Base-by-base conservation (phyloP, 2,113 vertebrate species). In the Neoarius graeffei region DNA sequence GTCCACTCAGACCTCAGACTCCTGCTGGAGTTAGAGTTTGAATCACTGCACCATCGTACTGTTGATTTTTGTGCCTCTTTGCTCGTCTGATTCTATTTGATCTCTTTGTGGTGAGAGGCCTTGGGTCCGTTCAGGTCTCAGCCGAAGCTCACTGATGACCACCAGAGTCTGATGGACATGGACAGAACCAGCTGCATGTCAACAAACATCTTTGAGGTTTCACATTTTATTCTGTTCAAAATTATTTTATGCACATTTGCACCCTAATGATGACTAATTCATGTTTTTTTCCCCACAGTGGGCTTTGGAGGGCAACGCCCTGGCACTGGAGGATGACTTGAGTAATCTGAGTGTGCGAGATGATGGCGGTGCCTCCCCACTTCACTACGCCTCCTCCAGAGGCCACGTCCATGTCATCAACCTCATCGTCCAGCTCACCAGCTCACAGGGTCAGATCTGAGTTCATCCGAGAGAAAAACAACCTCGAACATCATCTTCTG, bases 311-410 rank as follows among this genome's bases (percentile, higher is more conserved):
- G 95, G 95, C 90, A 94, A 93, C 48, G n/a, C 90, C 25, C 93
- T 90, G 15, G 91, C 90, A 69, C 91, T 96, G 19, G 91, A 95
- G 91, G 95, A 94, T 87, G 93, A 96, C 79, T 91, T 85, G 87
- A 92, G 90, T 77, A 92, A 92, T 27, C 91, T 95, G 54, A 91
- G 85, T 0, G 94, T 89, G 87, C 84, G 93, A 19, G 94, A 97
- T 89, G 92, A 95, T 25, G 25, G 82, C 48, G 94, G 94, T 10
- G 93, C 95, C n/a, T 95, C 94, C 0, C 94, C 95, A 1, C 89
- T 97, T 87, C 97, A 97, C 85, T 93, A 96, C 0, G 96, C 97
- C 7, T 92, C 96, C 0, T 95, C 93, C 90, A 92, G 91, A 85
- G 97, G 96, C 82, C 92, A 96, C 35, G 88, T 95, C 87, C 94